Percentiles rank a stretch among this genome's conserved stretches.
Conservation (phyloP, 1,140 invertebrate species). For the Hirudo medicinalis region DNA sequence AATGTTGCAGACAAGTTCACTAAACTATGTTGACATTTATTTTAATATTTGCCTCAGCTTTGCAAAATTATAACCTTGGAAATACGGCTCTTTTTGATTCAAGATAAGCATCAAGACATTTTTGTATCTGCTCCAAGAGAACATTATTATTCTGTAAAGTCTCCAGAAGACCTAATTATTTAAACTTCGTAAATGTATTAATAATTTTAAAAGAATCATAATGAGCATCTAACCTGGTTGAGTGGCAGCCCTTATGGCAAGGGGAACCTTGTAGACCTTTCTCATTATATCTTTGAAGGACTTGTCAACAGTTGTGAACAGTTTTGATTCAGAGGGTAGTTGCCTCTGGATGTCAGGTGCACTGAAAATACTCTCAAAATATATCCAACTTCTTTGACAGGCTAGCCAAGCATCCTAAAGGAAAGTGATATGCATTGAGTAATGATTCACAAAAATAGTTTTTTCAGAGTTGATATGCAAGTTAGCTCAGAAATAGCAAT, state of each 20-base stretch:
- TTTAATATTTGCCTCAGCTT: neutral
- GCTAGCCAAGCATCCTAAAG: slow-evolving; percentile 65
- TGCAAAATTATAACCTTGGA: slow-evolving; percentile 31
- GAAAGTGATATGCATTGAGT: neutral
- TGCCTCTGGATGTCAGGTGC: slow-evolving; percentile 75
- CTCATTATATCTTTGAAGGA: slow-evolving; percentile 72
- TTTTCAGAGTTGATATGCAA: too few relatives aligned
- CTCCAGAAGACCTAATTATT: slow-evolving; percentile 34
- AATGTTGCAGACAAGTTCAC: too few relatives aligned
- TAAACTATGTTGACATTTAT: too few relatives aligned
- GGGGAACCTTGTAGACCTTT: slow-evolving; percentile 35
- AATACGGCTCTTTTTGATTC: slow-evolving; percentile 42
- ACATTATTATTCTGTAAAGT: slow-evolving; percentile 43
- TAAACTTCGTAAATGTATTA: neutral
- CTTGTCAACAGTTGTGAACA: slow-evolving; percentile 69
- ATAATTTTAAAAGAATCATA: neutral
- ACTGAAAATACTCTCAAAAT: slow-evolving; percentile 72
- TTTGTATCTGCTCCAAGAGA: slow-evolving; percentile 41
- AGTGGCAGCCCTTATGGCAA: slow-evolving; percentile 40
- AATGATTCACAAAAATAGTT: too few relatives aligned
- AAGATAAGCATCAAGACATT: slow-evolving; percentile 42
- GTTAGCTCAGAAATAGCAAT: too few relatives aligned
- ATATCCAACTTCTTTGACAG: slow-evolving; percentile 72
- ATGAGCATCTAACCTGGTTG: slow-evolving; percentile 28
- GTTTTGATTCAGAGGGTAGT: slow-evolving; percentile 65